Evolutionary conservation across 2,797 vertebrate species (phyloP).

Genomic region (Apogon hyalosoma): DNA sequence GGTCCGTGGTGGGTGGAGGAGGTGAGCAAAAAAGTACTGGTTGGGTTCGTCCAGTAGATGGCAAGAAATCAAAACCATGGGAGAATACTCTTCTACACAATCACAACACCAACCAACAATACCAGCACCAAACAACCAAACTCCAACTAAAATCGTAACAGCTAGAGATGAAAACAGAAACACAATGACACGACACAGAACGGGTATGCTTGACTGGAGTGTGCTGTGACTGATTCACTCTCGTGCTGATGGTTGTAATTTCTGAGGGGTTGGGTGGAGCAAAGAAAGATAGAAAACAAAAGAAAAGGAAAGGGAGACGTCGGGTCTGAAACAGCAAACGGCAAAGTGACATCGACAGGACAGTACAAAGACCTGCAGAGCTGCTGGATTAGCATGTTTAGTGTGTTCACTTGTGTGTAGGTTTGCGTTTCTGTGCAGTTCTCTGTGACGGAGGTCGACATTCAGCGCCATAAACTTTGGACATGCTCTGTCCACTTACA

Average conservation of each 20-base stretch:
- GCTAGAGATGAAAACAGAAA: constrained; percentile 73
- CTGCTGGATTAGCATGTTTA: constrained; percentile 41
- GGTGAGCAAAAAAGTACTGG: constrained; percentile 71
- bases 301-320: constrained; percentile 35
- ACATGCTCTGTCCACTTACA: constrained; percentile 13
- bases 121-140: constrained; percentile 79
- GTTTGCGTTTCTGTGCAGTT: constrained; percentile 15
- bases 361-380: constrained; percentile 68
- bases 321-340: constrained; percentile 75
- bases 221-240: constrained; percentile 71
- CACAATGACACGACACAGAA: constrained; percentile 76
- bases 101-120: constrained; percentile 76
- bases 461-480: not conserved
- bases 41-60: constrained; percentile 78
- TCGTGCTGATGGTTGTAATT: constrained; percentile 77
- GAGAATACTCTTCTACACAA: constrained; percentile 75
- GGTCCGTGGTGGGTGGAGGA: constrained; percentile 72
- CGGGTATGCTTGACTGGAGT: constrained; percentile 69
- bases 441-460: not conserved
- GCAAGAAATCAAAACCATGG: constrained; percentile 82
- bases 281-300: constrained; percentile 48
- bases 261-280: constrained; percentile 82
- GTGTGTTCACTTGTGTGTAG: constrained; percentile 31
- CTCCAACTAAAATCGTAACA: constrained; percentile 71
- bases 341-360: constrained; percentile 78